Evolutionary conservation across 2,888 invertebrate species (phyloP).

Genomic region (Drosophila mayaguana): DNA sequence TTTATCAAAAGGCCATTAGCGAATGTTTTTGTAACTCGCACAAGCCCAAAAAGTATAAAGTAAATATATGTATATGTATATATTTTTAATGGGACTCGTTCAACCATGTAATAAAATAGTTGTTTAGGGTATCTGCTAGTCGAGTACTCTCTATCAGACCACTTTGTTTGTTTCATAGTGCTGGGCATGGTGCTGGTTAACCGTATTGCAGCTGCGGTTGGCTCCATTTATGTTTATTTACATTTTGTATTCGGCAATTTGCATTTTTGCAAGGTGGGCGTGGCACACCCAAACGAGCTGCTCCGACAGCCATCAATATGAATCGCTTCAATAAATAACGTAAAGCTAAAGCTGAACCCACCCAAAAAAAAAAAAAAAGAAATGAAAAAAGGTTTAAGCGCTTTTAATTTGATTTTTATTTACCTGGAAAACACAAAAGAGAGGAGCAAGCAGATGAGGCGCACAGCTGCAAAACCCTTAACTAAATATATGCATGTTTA

Average conservation of each 20-base stretch:
- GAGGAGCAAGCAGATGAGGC: neutral
- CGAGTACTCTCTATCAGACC: neutral
- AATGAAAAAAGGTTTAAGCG: constrained; percentile 23
- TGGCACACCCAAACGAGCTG: neutral
- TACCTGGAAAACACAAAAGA: constrained; percentile 9
- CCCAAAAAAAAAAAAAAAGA: neutral
- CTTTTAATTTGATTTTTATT: constrained; percentile 37
- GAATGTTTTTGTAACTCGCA: neutral
- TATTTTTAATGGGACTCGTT: neutral
- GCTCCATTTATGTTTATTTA: constrained; percentile 37
- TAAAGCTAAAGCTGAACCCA: constrained; percentile 2
- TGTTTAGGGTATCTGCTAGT: neutral
- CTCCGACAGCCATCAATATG: constrained; percentile 10
- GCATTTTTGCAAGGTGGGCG: constrained; percentile 34
- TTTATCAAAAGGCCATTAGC: neutral
- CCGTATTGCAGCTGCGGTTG: constrained; percentile 52
- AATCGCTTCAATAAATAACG: constrained; percentile 43
- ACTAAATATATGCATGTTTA: constrained; percentile 3
- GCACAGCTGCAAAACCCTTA: neutral
- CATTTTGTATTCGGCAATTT: constrained; percentile 37
- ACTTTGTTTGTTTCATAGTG: neutral
- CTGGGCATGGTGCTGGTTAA: constrained; percentile 6
- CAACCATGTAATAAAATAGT: neutral
- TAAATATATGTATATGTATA: too few species aligned
- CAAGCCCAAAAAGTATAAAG: too few species aligned